A percentile compares a stretch with the other conserved stretches of the same genome.
These are phyloP conservation scores for Tachina lurida DNA, from an alignment of 2,888 invertebrate genomes.

Conservation along the genomic window DNA sequence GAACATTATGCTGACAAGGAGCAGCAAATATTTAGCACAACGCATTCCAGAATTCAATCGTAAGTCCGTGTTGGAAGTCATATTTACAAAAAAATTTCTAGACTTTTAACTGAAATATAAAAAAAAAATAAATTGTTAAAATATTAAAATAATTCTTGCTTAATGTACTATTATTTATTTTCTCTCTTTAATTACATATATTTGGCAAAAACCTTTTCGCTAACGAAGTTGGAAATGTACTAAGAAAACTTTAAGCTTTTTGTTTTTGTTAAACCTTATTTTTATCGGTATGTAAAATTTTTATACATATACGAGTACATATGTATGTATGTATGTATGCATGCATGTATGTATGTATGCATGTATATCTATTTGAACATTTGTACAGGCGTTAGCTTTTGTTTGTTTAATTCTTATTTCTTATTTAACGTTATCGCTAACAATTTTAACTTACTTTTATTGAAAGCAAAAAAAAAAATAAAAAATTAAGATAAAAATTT, in stretches of 20 bases:
- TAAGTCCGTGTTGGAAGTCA: constrained; percentile 76
- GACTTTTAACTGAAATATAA: constrained; percentile 39
- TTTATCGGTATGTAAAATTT: not conserved
- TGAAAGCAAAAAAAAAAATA: constrained; percentile 17
- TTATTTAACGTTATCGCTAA: constrained; percentile 39
- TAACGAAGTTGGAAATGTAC: constrained; percentile 63
- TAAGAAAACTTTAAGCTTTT: constrained; percentile 61
- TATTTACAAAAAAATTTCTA: constrained; percentile 56
- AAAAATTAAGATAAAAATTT: constrained; percentile 45
- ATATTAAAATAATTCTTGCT: not conserved
- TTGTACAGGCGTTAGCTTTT: constrained; percentile 39
- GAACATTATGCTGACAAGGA: constrained; percentile 90
- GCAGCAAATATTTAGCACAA: constrained; percentile 89
- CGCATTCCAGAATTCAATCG: constrained; percentile 87
- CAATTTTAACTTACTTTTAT: constrained; percentile 33
- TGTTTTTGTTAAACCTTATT: constrained; percentile 45
- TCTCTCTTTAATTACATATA: constrained; percentile 4
- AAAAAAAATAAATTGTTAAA: not conserved
- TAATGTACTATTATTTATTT: constrained; percentile 30
- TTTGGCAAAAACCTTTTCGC: constrained; percentile 54
- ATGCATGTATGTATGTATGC: not conserved
- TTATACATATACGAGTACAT: not conserved
- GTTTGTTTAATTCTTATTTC: constrained; percentile 24
- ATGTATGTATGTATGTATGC: not conserved
- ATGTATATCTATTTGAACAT: not conserved